Conservation (phyloP, 2,888 invertebrate genomes). For the Cheilosia grossa region DNA sequence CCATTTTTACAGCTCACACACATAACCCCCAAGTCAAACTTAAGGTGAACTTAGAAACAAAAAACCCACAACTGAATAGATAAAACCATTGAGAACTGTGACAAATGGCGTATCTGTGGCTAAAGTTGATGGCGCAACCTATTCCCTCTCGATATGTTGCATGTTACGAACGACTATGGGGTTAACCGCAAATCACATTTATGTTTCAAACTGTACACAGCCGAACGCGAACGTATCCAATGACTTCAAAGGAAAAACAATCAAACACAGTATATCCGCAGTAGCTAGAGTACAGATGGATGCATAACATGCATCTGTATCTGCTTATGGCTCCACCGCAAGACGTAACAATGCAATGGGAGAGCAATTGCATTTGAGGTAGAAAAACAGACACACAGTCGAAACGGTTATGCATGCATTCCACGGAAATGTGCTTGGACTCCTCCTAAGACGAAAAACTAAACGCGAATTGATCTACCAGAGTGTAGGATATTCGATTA, state of each 20-base stretch:
- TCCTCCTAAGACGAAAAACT: constrained; percentile 36
- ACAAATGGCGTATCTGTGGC: constrained; percentile 54
- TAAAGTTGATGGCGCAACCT: constrained; percentile 14
- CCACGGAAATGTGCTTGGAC: constrained; percentile 19
- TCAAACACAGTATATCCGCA: constrained; percentile 20
- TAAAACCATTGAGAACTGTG: constrained; percentile 48
- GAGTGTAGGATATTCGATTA: constrained; percentile 49
- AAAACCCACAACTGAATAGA: constrained; percentile 4
- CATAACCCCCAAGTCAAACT: constrained; percentile 16
- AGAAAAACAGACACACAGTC: background rate
- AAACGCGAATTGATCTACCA: constrained; percentile 41
- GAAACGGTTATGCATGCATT: constrained; percentile 52
- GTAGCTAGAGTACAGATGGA: background rate
- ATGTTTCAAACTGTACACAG: constrained; percentile 26
- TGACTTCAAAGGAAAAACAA: constrained; percentile 47
- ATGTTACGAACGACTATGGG: constrained; percentile 43
- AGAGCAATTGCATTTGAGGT: constrained; percentile 44
- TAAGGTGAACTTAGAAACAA: constrained; percentile 31
- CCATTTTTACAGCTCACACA: constrained; percentile 17
- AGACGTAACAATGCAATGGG: constrained; percentile 40
- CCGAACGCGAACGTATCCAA: constrained; percentile 43
- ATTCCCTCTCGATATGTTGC: constrained; percentile 44
- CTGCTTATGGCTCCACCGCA: constrained; percentile 3
- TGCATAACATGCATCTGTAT: constrained; percentile 14
- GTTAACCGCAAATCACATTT: constrained; percentile 65